Evolutionary conservation across 2,113 vertebrate species (phyloP).

Genomic region (Eidolon helvum): DNA sequence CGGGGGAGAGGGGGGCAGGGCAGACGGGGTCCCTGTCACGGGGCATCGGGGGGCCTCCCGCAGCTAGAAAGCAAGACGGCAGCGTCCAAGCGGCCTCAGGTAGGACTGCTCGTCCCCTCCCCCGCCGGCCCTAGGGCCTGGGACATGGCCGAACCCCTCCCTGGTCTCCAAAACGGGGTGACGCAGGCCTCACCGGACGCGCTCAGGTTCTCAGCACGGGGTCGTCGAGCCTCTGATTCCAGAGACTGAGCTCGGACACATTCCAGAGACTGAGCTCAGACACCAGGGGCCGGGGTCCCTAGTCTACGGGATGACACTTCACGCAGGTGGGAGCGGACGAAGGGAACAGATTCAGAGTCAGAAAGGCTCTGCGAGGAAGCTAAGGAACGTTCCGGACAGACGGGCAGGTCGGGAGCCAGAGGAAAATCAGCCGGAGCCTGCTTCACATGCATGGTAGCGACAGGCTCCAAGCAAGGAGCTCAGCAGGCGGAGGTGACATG

Average conservation of each 20-base stretch:
- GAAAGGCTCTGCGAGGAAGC: background rate
- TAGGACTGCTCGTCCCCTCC: too few relatives aligned
- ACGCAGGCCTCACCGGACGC: too few relatives aligned
- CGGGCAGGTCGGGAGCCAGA: background rate
- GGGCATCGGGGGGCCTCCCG: too few relatives aligned
- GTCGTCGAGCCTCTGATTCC: accelerated
- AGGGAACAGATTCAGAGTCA: accelerated
- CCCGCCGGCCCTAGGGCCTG: too few relatives aligned
- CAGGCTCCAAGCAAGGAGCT: background rate
- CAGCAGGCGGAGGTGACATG: background rate
- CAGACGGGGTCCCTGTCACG: too few relatives aligned
- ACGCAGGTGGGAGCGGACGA: accelerated
- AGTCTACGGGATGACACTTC: too few relatives aligned
- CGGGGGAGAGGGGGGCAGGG: background rate
- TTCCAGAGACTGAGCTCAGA: accelerated
- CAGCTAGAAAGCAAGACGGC: too few relatives aligned
- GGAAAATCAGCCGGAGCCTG: accelerated
- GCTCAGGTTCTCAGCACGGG: accelerated
- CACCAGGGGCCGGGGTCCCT: accelerated
- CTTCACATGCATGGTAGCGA: accelerated
- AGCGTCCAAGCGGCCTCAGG: too few relatives aligned
- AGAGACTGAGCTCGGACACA: accelerated
- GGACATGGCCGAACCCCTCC: too few relatives aligned
- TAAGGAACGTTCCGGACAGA: too few relatives aligned
- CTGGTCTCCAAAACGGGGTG: too few relatives aligned